A percentile compares a stretch with the other conserved stretches of the same genome.
Evolutionary conservation across 2,113 vertebrate genomes (phyloP).

Genomic region (Microcebus ravelobensis): DNA sequence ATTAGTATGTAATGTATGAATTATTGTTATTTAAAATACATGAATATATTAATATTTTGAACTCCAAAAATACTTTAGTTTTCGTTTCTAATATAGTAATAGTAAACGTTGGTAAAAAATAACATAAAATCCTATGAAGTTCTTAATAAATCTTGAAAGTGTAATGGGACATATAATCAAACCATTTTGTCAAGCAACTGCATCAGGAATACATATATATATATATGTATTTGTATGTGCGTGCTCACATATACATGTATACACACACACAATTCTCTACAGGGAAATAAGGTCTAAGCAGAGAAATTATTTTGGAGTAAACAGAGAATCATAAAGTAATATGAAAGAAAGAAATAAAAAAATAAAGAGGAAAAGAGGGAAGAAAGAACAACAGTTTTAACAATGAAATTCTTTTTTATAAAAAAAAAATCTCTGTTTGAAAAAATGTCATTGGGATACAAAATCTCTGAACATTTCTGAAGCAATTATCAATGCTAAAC

Average conservation of each 20-base stretch:
- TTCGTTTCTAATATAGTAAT: not conserved
- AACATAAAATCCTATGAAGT: not conserved
- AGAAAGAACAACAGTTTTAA: not conserved
- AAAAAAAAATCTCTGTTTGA: not conserved
- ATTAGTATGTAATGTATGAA: not conserved
- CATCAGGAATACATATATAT: not conserved
- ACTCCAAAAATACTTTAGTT: not conserved
- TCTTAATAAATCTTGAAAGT: not conserved
- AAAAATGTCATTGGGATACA: not conserved
- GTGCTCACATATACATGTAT: too few relatives aligned
- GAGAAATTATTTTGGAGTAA: not conserved
- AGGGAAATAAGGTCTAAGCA: not conserved
- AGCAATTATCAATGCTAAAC: not conserved
- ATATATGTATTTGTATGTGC: too few relatives aligned
- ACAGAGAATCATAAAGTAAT: not conserved
- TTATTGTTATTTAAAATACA: not conserved
- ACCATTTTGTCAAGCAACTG: not conserved
- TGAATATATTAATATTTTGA: not conserved
- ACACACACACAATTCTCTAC: not conserved
- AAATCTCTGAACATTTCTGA: not conserved
- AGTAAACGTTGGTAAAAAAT: not conserved
- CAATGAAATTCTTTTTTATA: not conserved
- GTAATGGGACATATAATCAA: not conserved
- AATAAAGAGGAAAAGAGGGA: not conserved
- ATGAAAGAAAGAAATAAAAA: not conserved